Base-by-base conservation (phyloP, 2,888 invertebrate genomes). In the Smittia sp. region DNA sequence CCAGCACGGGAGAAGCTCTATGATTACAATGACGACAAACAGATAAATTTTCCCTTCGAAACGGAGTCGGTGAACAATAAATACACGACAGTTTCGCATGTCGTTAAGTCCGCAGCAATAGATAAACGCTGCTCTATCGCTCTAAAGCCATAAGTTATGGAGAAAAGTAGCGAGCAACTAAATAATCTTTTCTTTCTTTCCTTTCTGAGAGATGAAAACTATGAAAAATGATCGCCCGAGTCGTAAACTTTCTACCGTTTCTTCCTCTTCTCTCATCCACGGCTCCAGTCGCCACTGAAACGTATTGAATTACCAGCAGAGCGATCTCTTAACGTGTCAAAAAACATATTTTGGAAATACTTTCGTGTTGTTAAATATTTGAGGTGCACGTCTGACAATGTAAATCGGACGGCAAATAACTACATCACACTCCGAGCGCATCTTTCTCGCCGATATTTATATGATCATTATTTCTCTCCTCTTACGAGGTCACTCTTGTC, bases 71-170 rank as follows among this genome's bases (percentile, higher is more conserved):
- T 32, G 41, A 69, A 69, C 69, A 69, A 54, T 54, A 69, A 69
- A 69, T 69, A 69, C 68, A 68, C 68, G 68, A 68, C 68, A 68
- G 41, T 68, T 68, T 70, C 62, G 72, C 72, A 72, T 72, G 72
- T 72, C 62, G 72, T 72, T 72, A 72, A 62, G 62, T 72, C 52
- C 25, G 38, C 58, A 58, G 54, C 58, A 72, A 72, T 72, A 62
- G 72, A 62, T 72, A 62, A 72, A 72, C 18, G 62, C 22, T 72
- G 20, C 58, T 72, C 54, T 72, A 72, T 72, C 72, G 58, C 54
- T 72, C 38, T 27, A 39, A 58, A 62, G 62, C 72, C 38, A 72
- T 72, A 72, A 72, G 32, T 72, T 62, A 72, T 20, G n/a, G 32
- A 32, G 32, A 58, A 63, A 13, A 63, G 25, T 63, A 13, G 4